phyloP scores from a whole-genome alignment of 1,140 invertebrate genomes.

The Holotrichia oblita region DNA sequence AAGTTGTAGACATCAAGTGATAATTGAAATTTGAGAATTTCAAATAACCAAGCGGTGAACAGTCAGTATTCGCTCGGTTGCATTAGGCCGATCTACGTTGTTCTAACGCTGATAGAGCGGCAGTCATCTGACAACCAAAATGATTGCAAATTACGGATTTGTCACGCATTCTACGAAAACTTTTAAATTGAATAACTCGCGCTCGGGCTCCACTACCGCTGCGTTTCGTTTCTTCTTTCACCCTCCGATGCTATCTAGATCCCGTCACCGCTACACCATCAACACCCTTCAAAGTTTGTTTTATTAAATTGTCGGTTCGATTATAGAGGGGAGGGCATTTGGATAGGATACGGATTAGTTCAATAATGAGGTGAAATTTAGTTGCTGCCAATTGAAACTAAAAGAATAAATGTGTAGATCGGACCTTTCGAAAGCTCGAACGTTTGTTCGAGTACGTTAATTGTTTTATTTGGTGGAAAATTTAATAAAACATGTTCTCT shows the following conservation, averaged over 20 bases:
- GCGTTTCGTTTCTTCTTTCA: constrained; percentile 22
- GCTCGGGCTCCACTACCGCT: not conserved
- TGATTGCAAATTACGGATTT: constrained; percentile 54
- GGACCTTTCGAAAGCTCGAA: not conserved
- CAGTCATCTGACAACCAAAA: constrained; percentile 41
- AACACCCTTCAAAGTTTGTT: constrained; percentile 49
- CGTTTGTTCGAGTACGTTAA: not conserved
- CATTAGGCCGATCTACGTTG: not conserved
- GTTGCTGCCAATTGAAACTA: not conserved
- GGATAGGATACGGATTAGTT: not conserved
- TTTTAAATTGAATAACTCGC: constrained; percentile 53
- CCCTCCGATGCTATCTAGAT: not conserved
- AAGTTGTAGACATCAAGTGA: not conserved
- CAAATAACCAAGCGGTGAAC: constrained; percentile 27
- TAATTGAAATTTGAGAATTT: constrained; percentile 41
- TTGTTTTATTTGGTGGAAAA: constrained; percentile 15
- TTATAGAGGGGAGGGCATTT: constrained; percentile 37
- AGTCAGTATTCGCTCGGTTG: not conserved
- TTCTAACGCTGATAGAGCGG: constrained; percentile 26
- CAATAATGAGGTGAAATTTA: not conserved
- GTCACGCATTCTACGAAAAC: constrained; percentile 52
- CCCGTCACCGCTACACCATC: constrained; percentile 3
- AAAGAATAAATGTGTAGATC: not conserved
- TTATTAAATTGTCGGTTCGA: constrained; percentile 53
- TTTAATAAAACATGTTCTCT: not conserved